Percentiles rank a stretch among this genome's conserved stretches.
Evolutionary conservation across 2,797 vertebrate genomes (phyloP).

Genomic region (Nyctalus aviator): DNA sequence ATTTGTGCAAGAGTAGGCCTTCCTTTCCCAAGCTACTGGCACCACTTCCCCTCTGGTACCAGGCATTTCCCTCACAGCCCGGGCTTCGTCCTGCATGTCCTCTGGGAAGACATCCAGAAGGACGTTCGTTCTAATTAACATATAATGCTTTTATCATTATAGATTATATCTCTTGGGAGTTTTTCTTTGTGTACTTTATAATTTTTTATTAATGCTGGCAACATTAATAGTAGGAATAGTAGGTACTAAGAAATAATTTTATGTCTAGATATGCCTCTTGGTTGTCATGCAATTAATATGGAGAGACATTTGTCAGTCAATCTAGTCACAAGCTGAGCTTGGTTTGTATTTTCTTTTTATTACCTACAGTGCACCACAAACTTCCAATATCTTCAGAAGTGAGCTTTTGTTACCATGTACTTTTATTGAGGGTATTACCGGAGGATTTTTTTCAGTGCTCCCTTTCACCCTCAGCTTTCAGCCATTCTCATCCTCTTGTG

Average conservation of each 20-base stretch:
- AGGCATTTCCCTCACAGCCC: too few species aligned
- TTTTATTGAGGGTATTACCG: background rate
- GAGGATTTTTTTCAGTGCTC: background rate
- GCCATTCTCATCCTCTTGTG: background rate
- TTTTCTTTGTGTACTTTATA: slow-evolving; percentile 18
- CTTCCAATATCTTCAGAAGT: background rate
- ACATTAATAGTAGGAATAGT: background rate
- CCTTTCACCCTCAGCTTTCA: background rate
- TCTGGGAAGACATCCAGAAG: too few species aligned
- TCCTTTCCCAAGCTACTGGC: too few species aligned
- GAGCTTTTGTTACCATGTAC: background rate
- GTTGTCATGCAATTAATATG: background rate
- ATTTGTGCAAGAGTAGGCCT: too few species aligned
- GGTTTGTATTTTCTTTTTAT: background rate
- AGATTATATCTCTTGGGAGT: background rate
- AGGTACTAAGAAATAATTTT: background rate
- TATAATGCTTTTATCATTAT: too few species aligned
- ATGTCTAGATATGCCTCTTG: background rate
- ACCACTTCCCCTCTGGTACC: too few species aligned
- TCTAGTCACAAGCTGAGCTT: background rate
- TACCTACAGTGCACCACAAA: background rate
- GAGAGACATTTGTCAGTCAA: background rate
- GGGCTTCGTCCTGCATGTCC: too few species aligned
- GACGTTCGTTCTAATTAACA: too few species aligned
- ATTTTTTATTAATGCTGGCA: background rate